phyloP scores from a whole-genome alignment of 2,113 vertebrate species.

The Ceyx margarethae region DNA sequence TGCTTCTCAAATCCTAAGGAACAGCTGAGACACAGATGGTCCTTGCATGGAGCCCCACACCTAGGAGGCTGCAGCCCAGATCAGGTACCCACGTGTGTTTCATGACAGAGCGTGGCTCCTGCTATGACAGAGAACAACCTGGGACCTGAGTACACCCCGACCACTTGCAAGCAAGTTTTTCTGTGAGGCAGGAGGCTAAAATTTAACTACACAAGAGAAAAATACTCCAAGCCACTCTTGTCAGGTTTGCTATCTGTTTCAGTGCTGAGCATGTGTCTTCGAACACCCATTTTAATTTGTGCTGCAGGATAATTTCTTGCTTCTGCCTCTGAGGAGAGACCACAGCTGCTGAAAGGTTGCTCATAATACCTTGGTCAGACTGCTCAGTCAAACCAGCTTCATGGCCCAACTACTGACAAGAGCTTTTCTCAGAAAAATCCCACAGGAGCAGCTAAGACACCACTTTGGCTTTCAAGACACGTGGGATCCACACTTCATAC shows the following conservation, averaged over 20 bases:
- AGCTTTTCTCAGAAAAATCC: background rate
- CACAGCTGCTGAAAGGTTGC: background rate
- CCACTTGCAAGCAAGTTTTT: background rate
- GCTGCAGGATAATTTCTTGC: background rate
- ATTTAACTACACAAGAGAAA: background rate
- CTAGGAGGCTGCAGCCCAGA: background rate
- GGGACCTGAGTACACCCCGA: background rate
- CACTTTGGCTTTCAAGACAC: background rate
- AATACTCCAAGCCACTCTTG: background rate
- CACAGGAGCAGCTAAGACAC: background rate
- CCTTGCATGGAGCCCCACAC: background rate
- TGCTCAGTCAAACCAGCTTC: background rate
- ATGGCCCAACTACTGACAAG: rapidly evolving
- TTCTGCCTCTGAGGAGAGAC: background rate
- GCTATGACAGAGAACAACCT: background rate
- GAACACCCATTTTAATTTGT: background rate
- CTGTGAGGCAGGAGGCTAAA: background rate
- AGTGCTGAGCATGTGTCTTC: rapidly evolving
- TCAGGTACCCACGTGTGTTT: rapidly evolving
- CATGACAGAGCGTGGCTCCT: background rate
- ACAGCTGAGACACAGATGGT: rapidly evolving
- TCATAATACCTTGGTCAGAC: background rate
- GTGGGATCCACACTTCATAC: background rate
- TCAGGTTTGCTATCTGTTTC: background rate
- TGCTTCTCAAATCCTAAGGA: background rate